Conservation (phyloP, 2,888 invertebrate species). For the Coleophora flavipennella region DNA sequence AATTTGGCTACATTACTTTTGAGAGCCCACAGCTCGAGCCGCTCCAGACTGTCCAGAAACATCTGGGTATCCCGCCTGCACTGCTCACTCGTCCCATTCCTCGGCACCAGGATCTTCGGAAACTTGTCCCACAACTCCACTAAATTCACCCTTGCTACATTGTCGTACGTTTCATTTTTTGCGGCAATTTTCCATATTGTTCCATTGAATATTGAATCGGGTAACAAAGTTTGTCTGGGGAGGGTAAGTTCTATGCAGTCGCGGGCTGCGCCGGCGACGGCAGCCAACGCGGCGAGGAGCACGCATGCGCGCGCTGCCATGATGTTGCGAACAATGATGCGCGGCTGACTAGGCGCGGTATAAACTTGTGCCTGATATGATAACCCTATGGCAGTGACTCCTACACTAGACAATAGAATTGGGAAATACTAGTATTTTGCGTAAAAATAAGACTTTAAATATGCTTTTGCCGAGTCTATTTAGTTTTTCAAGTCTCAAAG, state of each 20-base stretch:
- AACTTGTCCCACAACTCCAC: conserved; percentile 52
- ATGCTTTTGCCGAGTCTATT: no score
- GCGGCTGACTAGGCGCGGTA: not conserved
- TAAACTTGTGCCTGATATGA: no score
- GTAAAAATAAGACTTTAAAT: not conserved
- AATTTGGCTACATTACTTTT: conserved; percentile 72
- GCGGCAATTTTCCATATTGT: conserved; percentile 41
- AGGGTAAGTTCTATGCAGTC: conserved; percentile 61
- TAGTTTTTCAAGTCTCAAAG: no score
- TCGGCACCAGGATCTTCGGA: conserved; percentile 58
- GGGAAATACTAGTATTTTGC: conserved; percentile 18
- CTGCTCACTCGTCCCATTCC: conserved; percentile 54
- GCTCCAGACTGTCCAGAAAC: conserved; percentile 47
- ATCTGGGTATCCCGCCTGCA: conserved; percentile 56
- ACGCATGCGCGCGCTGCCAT: conserved; percentile 64
- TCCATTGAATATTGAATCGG: conserved; percentile 43
- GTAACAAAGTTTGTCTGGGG: conserved; percentile 35
- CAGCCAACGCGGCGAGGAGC: conserved; percentile 21
- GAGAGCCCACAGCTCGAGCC: conserved; percentile 65
- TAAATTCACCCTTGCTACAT: conserved; percentile 39
- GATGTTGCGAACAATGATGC: conserved; percentile 36
- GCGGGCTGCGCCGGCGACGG: conserved; percentile 32
- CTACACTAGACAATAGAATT: conserved; percentile 28
- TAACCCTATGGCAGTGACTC: conserved; percentile 1
- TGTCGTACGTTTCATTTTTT: conserved; percentile 39